Evolutionary conservation across 2,113 vertebrate species (phyloP).

Genomic region (Hippoglossus stenolepis): DNA sequence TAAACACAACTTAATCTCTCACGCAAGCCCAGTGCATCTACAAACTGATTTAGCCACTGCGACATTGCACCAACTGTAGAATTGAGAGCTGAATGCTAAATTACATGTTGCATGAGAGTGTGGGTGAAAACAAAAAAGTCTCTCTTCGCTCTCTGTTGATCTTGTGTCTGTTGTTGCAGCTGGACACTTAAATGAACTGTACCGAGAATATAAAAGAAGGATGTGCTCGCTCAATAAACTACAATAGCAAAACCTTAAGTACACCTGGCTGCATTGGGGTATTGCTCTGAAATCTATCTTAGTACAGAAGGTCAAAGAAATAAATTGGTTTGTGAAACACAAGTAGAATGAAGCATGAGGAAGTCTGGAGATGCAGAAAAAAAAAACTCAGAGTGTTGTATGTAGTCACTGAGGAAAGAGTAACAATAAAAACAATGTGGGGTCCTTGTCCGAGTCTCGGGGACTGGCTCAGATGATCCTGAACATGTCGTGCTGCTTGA

Average conservation of each 20-base stretch:
- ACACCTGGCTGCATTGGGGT: not conserved
- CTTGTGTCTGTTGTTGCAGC: not conserved
- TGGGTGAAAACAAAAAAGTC: no score
- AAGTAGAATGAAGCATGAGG: not conserved
- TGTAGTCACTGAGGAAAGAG: no score
- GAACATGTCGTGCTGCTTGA: not conserved
- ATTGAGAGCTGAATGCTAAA: no score
- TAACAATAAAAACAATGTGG: not conserved
- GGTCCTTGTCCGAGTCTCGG: not conserved
- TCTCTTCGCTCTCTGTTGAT: not conserved
- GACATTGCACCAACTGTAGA: not conserved
- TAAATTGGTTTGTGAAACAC: conserved; percentile 25
- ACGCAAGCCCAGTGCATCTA: not conserved
- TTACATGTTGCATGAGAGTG: no score
- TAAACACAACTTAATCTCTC: not conserved
- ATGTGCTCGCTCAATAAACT: not conserved
- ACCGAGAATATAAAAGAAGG: not conserved
- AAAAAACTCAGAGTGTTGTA: not conserved
- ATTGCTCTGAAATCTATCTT: conserved; percentile 8
- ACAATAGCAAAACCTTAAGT: not conserved
- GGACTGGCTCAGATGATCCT: not conserved
- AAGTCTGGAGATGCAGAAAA: not conserved
- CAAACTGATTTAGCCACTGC: not conserved
- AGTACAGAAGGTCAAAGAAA: conserved; percentile 14
- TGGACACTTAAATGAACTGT: not conserved